phyloP scores from a whole-genome alignment of 2,113 vertebrate species.

The Piprites chloris region DNA sequence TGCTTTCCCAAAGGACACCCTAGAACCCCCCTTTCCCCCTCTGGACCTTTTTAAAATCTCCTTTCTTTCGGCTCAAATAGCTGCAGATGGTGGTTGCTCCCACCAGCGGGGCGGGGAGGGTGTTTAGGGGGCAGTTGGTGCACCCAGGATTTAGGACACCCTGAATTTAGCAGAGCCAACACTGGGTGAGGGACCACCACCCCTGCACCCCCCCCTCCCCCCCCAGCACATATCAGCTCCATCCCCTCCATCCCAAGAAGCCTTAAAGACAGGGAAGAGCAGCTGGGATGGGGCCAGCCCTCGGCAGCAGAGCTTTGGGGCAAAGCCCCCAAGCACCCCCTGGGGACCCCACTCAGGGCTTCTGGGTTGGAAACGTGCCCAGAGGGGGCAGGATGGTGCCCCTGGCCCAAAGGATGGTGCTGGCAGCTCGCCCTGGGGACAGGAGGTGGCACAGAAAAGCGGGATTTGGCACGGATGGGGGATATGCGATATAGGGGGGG shows the following conservation, averaged over 20 bases:
- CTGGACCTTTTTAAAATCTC: rapidly evolving
- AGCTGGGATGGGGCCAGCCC: background rate
- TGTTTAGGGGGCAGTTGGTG: background rate
- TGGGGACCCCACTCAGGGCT: background rate
- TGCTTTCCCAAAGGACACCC: background rate
- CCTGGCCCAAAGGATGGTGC: background rate
- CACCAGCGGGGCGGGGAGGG: rapidly evolving
- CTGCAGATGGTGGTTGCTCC: rapidly evolving
- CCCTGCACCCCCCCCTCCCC: too few species aligned
- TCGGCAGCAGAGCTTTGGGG: background rate
- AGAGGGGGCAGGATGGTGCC: background rate
- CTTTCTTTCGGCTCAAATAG: background rate
- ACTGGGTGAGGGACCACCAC: rapidly evolving
- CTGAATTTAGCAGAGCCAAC: background rate
- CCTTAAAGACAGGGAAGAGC: background rate
- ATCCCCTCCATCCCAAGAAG: background rate
- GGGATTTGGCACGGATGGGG: background rate
- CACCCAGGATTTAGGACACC: background rate
- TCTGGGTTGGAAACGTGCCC: background rate
- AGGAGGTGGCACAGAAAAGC: background rate
- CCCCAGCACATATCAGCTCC: too few species aligned
- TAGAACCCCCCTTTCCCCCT: rapidly evolving
- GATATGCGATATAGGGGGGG: background rate
- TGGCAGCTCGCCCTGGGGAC: background rate
- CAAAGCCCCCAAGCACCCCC: background rate